phyloP scores from a whole-genome alignment of 2,888 invertebrate genomes.

The Napeogenes sylphis region DNA sequence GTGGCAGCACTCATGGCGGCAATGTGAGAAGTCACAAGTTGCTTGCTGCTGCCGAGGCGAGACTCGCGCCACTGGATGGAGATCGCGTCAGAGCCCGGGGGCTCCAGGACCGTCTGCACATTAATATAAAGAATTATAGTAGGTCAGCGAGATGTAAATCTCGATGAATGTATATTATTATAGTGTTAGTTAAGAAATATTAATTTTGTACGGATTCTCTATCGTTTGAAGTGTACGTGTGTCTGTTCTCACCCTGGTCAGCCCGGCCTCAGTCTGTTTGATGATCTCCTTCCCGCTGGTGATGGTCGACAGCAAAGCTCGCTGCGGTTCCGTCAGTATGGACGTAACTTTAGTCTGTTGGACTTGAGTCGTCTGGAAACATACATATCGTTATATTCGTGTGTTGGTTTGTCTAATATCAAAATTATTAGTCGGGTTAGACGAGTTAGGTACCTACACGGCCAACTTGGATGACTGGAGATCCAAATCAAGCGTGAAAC shows the following conservation, averaged over 20 bases:
- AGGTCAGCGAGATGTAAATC: no score
- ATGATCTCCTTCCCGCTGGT: slow-evolving; percentile 93
- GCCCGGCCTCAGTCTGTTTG: slow-evolving; percentile 88
- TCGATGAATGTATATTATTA: no score
- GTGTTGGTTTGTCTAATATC: neutral
- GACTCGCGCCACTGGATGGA: slow-evolving; percentile 95
- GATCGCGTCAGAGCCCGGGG: slow-evolving; percentile 89
- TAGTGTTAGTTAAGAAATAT: no score
- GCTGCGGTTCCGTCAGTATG: slow-evolving; percentile 92
- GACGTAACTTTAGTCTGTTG: slow-evolving; percentile 92
- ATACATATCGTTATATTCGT: slow-evolving; percentile 4
- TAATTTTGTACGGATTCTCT: neutral
- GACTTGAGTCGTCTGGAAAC: slow-evolving; percentile 74
- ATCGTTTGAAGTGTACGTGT: neutral
- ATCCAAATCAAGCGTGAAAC: slow-evolving; percentile 59
- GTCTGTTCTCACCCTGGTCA: slow-evolving; percentile 70
- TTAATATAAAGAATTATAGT: neutral
- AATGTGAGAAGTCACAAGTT: slow-evolving; percentile 97
- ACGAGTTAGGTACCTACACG: slow-evolving; percentile 61
- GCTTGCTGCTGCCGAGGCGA: slow-evolving; percentile 92
- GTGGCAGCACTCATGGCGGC: slow-evolving; percentile 99
- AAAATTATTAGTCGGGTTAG: slow-evolving; percentile 1
- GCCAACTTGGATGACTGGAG: slow-evolving; percentile 56
- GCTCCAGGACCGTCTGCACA: slow-evolving; percentile 63
- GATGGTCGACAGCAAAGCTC: slow-evolving; percentile 94